Evolutionary conservation across 2,113 vertebrate genomes (phyloP), one percentile per base, ranked within the genome.

Genomic region (Trogon melanurus): DNA sequence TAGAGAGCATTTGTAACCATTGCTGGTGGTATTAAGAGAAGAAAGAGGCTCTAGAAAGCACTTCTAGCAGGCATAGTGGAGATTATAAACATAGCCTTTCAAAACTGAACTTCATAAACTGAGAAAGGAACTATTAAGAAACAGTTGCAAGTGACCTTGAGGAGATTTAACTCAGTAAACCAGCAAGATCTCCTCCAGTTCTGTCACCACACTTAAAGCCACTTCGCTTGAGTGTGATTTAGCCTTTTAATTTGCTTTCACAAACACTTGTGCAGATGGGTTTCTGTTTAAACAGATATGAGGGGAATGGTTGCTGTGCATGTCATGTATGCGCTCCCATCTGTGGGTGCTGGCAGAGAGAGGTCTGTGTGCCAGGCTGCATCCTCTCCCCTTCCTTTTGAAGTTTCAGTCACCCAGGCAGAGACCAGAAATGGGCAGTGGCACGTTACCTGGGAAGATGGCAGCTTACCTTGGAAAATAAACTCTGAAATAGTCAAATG

Each of bases 221-320:
- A 73, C 79, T 94, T 85, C 1, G 3, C 48, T 69, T 23, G 66
- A 93, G 26, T 20, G 26, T 48, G 51, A 71, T 80, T 80, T 66
- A 85, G 51, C 5, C 16, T 70, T 93, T 79, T 80, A 75, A 62
- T 89, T 94, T 79, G 60, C 26, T 85, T 87, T 72, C 73, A 29
- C 48, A 79, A 69, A 75, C 34, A 65, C 45, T 90, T 48, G 8
- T 73, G 22, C 16, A 47, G 54, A 79, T 70, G 51, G 11, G 16
- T 54, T 95, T 91, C 84, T 83, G 11, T 86, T 93, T 79, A 54
- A 79, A 54, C 29, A 85, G 47, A 36, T 58, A 65, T 3, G 3
- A 13, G 4, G 70, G 50, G 62, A 94, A 60, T 12, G 44, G 74
- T 23, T 47, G 47, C 21, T 76, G 66, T 25, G 61, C n/a, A 64